A percentile compares a stretch with the other conserved stretches of the same genome.
These are phyloP conservation scores for Metallyticus violacea DNA, from an alignment of 2,888 invertebrate genomes.

Conservation along the genomic window DNA sequence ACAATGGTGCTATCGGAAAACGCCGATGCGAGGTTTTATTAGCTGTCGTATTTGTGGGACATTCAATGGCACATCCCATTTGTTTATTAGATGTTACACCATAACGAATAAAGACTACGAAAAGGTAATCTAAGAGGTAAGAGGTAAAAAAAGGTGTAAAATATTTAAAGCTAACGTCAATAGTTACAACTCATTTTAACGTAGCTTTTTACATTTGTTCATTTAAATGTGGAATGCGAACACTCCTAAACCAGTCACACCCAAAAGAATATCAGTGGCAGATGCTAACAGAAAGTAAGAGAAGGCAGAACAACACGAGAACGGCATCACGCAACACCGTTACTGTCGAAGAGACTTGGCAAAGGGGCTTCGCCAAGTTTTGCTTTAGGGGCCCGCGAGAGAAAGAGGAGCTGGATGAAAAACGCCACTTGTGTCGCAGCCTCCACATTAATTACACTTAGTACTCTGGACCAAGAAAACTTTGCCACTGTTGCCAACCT, in stretches of 20 bases:
- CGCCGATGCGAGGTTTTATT: too few species aligned
- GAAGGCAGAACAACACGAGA: neutral
- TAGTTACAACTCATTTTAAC: too few species aligned
- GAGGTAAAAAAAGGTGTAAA: too few species aligned
- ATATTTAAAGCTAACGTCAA: too few species aligned
- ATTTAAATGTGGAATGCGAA: neutral
- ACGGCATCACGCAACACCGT: neutral
- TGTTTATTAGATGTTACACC: too few species aligned
- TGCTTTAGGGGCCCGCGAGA: too few species aligned
- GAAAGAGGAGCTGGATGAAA: neutral
- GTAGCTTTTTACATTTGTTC: too few species aligned
- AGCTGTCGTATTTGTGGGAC: too few species aligned
- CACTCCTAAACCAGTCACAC: neutral
- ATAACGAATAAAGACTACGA: too few species aligned
- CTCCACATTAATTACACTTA: neutral
- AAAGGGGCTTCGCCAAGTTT: neutral
- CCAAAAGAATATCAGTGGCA: neutral
- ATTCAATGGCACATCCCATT: too few species aligned
- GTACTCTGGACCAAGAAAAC: neutral
- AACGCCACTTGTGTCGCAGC: neutral
- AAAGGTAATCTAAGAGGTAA: too few species aligned
- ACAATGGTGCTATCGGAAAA: too few species aligned
- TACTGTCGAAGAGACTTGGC: neutral
- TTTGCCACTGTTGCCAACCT: neutral
- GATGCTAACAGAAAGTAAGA: neutral